phyloP scores from a whole-genome alignment of 2,113 vertebrate genomes.

The Hippocampus abdominalis region DNA sequence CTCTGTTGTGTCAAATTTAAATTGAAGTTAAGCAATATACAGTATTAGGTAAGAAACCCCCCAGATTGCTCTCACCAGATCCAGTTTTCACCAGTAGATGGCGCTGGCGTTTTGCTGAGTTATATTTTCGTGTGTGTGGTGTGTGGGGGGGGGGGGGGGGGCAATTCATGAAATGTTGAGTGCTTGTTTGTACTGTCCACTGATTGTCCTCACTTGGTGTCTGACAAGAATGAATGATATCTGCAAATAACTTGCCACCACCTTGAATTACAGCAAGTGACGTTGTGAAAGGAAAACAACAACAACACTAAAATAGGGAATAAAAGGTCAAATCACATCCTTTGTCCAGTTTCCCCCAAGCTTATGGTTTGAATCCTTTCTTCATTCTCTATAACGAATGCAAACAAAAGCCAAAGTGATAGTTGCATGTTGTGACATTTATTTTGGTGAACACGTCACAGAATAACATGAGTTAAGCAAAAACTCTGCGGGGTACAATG shows the following conservation, averaged over 20 bases:
- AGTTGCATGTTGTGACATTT: slow-evolving; percentile 31
- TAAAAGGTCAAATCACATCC: slow-evolving; percentile 7
- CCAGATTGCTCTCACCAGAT: no score
- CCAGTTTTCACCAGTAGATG: neutral
- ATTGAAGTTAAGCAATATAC: no score
- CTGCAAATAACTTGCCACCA: neutral
- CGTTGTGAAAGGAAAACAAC: neutral
- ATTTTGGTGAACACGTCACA: slow-evolving; percentile 51
- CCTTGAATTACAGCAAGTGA: neutral
- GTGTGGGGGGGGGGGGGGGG: no score
- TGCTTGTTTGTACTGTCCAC: neutral
- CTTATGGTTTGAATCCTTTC: slow-evolving; percentile 16
- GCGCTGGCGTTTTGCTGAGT: neutral
- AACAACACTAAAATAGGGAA: neutral
- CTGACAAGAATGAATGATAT: neutral
- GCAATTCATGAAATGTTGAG: neutral
- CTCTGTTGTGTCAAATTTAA: no score
- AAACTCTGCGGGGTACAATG: slow-evolving; percentile 34
- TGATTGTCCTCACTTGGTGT: neutral
- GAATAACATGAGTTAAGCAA: slow-evolving; percentile 33
- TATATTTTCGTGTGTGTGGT: no score
- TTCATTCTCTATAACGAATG: slow-evolving; percentile 21
- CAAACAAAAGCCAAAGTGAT: slow-evolving; percentile 25
- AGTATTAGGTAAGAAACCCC: no score
- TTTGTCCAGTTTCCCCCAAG: slow-evolving; percentile 19